Conservation (phyloP, 2,113 vertebrate genomes). For the Beaufortia kweichowensis region DNA sequence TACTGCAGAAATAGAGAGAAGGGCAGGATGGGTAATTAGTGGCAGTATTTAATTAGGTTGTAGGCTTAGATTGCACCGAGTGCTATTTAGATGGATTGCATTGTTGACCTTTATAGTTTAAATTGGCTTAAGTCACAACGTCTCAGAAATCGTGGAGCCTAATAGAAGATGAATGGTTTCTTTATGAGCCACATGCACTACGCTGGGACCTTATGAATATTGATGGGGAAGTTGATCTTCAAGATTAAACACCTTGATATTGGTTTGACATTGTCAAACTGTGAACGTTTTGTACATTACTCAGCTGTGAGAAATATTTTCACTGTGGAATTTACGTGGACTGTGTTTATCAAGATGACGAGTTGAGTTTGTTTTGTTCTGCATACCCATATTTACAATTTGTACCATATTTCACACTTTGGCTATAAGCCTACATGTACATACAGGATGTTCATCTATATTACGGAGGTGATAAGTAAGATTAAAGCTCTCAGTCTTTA, state of each 20-base stretch:
- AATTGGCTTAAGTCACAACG: slow-evolving; percentile 46
- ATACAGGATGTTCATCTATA: neutral
- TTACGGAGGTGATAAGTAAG: neutral
- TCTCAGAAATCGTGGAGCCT: slow-evolving; percentile 7
- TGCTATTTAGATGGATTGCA: slow-evolving; percentile 57
- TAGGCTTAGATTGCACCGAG: slow-evolving; percentile 48
- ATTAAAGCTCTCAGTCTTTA: neutral
- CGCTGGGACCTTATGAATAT: neutral
- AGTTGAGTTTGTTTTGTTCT: neutral
- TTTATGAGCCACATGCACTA: neutral
- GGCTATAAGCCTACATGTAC: neutral
- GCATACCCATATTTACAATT: neutral
- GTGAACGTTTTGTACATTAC: slow-evolving; percentile 8
- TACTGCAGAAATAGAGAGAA: slow-evolving; percentile 44
- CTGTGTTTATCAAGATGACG: neutral
- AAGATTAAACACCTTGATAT: slow-evolving; percentile 8
- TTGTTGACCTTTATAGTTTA: slow-evolving; percentile 57
- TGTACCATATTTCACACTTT: neutral
- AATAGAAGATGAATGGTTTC: slow-evolving; percentile 3
- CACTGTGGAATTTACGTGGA: neutral
- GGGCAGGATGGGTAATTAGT: slow-evolving; percentile 56
- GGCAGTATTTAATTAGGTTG: slow-evolving; percentile 61
- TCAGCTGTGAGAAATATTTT: slow-evolving; percentile 4
- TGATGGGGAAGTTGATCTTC: neutral
- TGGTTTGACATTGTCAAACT: slow-evolving; percentile 16